Percentiles rank a stretch among this genome's conserved stretches.
phyloP scores from a whole-genome alignment of 2,888 invertebrate species.

The Erebia palarica region DNA sequence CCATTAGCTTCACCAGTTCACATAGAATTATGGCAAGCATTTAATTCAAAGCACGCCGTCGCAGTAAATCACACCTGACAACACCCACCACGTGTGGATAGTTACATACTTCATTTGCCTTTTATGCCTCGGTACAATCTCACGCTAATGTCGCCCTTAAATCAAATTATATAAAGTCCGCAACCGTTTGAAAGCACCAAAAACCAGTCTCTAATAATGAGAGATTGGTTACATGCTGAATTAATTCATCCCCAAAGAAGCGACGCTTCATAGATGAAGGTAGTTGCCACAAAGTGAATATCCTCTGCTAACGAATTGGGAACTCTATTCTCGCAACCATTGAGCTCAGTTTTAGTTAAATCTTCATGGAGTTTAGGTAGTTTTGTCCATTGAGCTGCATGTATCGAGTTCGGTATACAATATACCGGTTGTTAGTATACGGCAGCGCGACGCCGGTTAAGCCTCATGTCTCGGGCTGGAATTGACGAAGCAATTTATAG shows the following conservation, averaged over 20 bases:
- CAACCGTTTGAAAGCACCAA: conserved; percentile 31
- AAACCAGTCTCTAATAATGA: conserved; percentile 47
- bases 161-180: conserved; percentile 26
- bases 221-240: conserved; percentile 52
- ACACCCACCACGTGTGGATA: conserved; percentile 40
- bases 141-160: conserved; percentile 41
- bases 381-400: conserved; percentile 18
- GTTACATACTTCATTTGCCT: conserved; percentile 44
- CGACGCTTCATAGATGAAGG: conserved; percentile 27
- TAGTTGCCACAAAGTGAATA: conserved; percentile 12
- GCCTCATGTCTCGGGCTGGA: conserved; percentile 35
- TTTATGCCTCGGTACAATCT: conserved; percentile 31
- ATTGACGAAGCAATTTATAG: conserved; percentile 43
- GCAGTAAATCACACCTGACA: conserved; percentile 52
- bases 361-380: conserved; percentile 3
- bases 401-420: conserved; percentile 31
- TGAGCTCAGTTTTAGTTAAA: conserved; percentile 15
- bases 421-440: conserved; percentile 40
- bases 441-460: conserved; percentile 34
- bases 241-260: conserved; percentile 47
- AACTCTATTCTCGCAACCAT: conserved; percentile 20
- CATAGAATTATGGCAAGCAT: conserved; percentile 47
- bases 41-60: conserved; percentile 39
- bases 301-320: conserved; percentile 18
- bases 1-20: conserved; percentile 42